A percentile compares a stretch with the other conserved stretches of the same genome.
Evolutionary conservation across 2,888 invertebrate genomes (phyloP).

Genomic region (Lochmaea crataegi): DNA sequence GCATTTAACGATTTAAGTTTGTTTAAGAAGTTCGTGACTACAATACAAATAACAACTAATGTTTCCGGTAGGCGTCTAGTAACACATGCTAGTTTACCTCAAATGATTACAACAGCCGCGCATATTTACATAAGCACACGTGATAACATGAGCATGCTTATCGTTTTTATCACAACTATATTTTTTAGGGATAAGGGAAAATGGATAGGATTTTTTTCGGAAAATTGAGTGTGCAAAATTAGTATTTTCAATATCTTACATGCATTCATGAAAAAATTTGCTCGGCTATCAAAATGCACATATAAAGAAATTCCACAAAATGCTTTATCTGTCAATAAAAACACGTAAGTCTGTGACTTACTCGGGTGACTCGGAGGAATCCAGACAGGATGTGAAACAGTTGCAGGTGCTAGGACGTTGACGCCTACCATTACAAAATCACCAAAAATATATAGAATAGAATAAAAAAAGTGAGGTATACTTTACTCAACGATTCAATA

Average conservation of each 20-base stretch:
- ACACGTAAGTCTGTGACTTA: slow-evolving; percentile 60
- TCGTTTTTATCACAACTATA: too few species aligned
- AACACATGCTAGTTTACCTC: not conserved
- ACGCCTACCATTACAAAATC: slow-evolving; percentile 61
- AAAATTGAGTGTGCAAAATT: too few species aligned
- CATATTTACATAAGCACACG: not conserved
- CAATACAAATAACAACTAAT: slow-evolving; percentile 6
- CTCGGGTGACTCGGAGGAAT: slow-evolving; percentile 64
- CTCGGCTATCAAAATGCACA: not conserved
- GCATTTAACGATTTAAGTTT: not conserved
- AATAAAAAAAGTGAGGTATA: slow-evolving; percentile 41
- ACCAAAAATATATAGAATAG: slow-evolving; percentile 50
- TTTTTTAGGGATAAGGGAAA: too few species aligned
- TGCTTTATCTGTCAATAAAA: slow-evolving; percentile 33
- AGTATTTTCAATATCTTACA: too few species aligned
- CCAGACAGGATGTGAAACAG: slow-evolving; percentile 66
- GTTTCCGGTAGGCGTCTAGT: slow-evolving; percentile 38
- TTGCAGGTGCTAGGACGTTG: slow-evolving; percentile 63
- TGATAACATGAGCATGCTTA: too few species aligned
- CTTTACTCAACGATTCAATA: slow-evolving; percentile 2
- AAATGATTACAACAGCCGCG: not conserved
- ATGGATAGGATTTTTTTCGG: too few species aligned
- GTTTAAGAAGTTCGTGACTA: not conserved
- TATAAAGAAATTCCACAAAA: slow-evolving; percentile 18
- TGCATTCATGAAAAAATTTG: too few species aligned